Conservation (phyloP, 2,113 vertebrate genomes). For the Pseudopipra pipra region DNA sequence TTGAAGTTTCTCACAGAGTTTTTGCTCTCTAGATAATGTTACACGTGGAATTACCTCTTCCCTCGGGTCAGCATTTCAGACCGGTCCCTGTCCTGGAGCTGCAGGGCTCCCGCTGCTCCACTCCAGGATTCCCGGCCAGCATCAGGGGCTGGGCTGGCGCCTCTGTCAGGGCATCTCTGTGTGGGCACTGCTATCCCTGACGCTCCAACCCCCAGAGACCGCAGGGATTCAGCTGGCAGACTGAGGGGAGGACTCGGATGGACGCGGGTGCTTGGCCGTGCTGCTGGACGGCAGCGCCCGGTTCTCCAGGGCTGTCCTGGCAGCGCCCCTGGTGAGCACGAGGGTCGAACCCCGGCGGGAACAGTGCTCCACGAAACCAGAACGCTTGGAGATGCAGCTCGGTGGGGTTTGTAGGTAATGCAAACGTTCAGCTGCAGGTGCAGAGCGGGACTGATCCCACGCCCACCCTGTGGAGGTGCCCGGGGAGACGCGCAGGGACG, state of each 20-base stretch:
- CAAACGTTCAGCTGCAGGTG: not conserved
- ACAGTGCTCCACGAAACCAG: not conserved
- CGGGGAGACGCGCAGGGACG: fast-evolving
- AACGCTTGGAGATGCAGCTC: not conserved
- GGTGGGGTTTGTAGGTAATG: not conserved
- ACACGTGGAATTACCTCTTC: not conserved
- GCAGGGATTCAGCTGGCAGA: not conserved
- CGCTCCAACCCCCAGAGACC: no score
- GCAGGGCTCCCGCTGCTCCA: not conserved
- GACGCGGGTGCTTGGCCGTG: not conserved
- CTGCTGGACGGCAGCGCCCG: not conserved
- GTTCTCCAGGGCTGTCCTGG: no score
- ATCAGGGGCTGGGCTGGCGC: not conserved
- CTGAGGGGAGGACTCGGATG: not conserved
- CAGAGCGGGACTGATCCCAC: not conserved
- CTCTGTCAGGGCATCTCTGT: not conserved
- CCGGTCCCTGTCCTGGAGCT: not conserved
- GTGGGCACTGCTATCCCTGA: not conserved
- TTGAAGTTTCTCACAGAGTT: not conserved
- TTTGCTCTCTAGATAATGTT: not conserved
- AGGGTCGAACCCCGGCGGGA: fast-evolving
- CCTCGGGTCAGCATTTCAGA: not conserved
- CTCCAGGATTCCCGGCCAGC: not conserved
- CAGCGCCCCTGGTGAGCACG: fast-evolving
- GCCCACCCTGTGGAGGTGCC: no score